A percentile compares a stretch with the other conserved stretches of the same genome.
Conservation (phyloP, 2,113 vertebrate genomes). For the Etheostoma spectabile region DNA sequence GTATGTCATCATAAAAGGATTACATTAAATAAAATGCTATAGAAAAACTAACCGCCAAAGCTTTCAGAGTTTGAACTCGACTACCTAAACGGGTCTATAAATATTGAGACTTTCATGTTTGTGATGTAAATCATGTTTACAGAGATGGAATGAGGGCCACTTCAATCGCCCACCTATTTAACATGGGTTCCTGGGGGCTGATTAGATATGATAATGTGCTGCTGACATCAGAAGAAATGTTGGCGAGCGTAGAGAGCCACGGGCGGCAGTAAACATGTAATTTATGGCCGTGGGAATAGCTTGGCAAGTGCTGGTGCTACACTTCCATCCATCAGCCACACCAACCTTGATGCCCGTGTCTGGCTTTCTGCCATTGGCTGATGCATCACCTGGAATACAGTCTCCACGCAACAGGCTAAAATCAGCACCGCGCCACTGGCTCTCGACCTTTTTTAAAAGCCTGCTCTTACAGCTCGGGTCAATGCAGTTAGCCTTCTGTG, state of each 20-base stretch:
- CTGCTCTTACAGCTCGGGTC: constrained; percentile 41
- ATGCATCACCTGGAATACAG: constrained; percentile 75
- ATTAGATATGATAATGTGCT: constrained; percentile 85
- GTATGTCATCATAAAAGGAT: constrained; percentile 80
- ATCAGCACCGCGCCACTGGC: constrained; percentile 14
- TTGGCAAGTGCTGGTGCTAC: constrained; percentile 61
- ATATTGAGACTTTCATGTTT: constrained; percentile 61
- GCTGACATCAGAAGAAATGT: constrained; percentile 68
- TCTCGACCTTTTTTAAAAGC: constrained; percentile 51
- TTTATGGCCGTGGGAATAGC: constrained; percentile 74
- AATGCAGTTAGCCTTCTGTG: constrained; percentile 39
- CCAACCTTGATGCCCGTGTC: constrained; percentile 59
- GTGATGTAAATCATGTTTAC: constrained; percentile 76
- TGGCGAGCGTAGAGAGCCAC: constrained; percentile 36
- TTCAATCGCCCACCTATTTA: constrained; percentile 69
- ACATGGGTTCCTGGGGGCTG: constrained; percentile 76
- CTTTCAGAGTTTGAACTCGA: constrained; percentile 70
- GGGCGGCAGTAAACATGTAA: constrained; percentile 71
- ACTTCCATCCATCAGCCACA: constrained; percentile 72
- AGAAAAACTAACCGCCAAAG: constrained; percentile 66
- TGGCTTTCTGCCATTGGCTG: constrained; percentile 74
- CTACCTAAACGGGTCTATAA: constrained; percentile 78
- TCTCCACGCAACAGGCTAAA: constrained; percentile 67
- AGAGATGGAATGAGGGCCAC: constrained; percentile 56
- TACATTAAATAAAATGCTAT: constrained; percentile 86